Evolutionary conservation across 2,113 vertebrate species (phyloP).

Genomic region (Xyliphius kryptos): DNA sequence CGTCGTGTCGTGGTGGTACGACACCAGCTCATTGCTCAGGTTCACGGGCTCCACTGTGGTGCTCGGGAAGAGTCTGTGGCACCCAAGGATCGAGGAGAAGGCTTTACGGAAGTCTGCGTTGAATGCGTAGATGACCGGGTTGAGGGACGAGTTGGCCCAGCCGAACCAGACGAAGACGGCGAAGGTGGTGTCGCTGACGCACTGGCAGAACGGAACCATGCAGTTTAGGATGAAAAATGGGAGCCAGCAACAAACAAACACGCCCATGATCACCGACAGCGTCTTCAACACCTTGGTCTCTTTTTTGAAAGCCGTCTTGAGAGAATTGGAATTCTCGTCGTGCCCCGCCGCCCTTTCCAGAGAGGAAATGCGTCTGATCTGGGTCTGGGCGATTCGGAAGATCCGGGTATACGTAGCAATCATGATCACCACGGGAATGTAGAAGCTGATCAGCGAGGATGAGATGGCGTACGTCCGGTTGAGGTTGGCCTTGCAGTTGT

Average conservation of each 20-base stretch:
- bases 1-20: constrained; percentile 58
- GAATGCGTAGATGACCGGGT: constrained; percentile 67
- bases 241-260: constrained; percentile 69
- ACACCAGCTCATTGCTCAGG: constrained; percentile 60
- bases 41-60: constrained; percentile 53
- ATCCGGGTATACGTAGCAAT: constrained; percentile 73
- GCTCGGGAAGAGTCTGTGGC: constrained; percentile 48
- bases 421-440: constrained; percentile 76
- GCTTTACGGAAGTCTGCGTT: constrained; percentile 62
- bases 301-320: constrained; percentile 69
- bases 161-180: constrained; percentile 67
- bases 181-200: constrained; percentile 60
- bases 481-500: constrained; percentile 66
- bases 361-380: constrained; percentile 71
- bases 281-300: constrained; percentile 76
- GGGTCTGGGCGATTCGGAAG: constrained; percentile 73
- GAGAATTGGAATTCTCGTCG: constrained; percentile 52
- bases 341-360: constrained; percentile 67
- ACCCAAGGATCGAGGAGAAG: constrained; percentile 61
- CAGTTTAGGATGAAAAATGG: constrained; percentile 71
- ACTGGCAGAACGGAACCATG: constrained; percentile 67
- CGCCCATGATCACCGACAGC: constrained; percentile 67
- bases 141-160: constrained; percentile 67
- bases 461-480: constrained; percentile 70
- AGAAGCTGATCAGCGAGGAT: constrained; percentile 69